Percentiles rank a stretch among this genome's conserved stretches.
Conservation (phyloP, 2,888 invertebrate genomes). For the Andrena camellia region DNA sequence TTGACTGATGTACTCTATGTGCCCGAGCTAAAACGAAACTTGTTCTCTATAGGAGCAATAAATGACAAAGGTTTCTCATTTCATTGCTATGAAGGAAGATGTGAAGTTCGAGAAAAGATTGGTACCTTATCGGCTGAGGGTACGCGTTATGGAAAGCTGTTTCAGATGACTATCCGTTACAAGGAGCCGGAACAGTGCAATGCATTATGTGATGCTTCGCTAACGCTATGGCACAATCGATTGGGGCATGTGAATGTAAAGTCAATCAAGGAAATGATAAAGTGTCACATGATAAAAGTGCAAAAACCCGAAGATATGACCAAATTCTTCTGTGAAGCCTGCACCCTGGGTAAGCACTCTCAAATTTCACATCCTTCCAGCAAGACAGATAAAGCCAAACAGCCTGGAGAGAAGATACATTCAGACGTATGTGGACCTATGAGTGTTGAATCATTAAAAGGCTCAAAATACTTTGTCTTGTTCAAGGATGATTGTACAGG, state of each 20-base stretch:
- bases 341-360: not conserved
- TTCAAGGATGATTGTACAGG: not conserved
- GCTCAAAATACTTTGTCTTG: not conserved
- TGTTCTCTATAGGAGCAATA: not conserved
- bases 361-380: not conserved
- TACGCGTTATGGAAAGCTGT: not conserved
- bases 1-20: not conserved
- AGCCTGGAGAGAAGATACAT: not conserved
- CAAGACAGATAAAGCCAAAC: too few species aligned
- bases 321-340: conserved; percentile 3
- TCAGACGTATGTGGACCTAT: not conserved
- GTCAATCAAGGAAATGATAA: too few species aligned
- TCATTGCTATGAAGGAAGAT: not conserved
- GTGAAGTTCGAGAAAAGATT: not conserved
- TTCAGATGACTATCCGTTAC: not conserved
- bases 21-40: not conserved
- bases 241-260: not conserved
- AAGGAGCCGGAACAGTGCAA: not conserved
- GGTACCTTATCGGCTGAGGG: not conserved
- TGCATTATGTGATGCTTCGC: not conserved
- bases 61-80: not conserved
- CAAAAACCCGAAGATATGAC: not conserved
- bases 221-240: not conserved
- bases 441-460: not conserved
- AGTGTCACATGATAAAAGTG: not conserved